Conservation (phyloP, 1,140 invertebrate genomes). For the Elysia chlorotica region DNA sequence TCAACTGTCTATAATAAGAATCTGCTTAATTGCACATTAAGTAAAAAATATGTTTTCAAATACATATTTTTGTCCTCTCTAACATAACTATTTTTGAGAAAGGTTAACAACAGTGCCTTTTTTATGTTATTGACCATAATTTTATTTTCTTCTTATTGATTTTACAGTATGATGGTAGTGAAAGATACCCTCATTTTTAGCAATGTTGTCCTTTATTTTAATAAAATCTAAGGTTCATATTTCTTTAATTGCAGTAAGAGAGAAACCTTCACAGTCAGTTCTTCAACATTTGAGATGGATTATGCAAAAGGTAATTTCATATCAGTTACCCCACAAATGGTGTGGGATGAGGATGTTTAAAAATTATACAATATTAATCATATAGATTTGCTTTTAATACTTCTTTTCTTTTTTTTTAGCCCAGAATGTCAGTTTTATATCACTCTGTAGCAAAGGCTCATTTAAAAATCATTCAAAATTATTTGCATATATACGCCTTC, state of each 20-base stretch:
- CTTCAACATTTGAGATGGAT: conserved; percentile 88
- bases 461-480: neutral
- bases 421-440: neutral
- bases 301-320: conserved; percentile 77
- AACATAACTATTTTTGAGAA: neutral
- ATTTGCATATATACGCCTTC: neutral
- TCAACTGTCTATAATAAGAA: neutral
- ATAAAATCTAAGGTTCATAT: neutral
- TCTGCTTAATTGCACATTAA: neutral
- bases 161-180: neutral
- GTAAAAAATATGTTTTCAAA: neutral
- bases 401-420: too few relatives aligned
- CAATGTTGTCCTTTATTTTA: neutral
- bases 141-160: neutral
- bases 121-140: neutral
- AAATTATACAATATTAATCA: too few relatives aligned
- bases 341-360: neutral
- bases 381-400: too few relatives aligned
- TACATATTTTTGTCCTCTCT: neutral
- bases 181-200: neutral
- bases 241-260: conserved; percentile 41
- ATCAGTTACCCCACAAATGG: neutral
- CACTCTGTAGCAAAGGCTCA: neutral
- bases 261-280: conserved; percentile 72
- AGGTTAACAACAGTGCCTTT: neutral